These are phyloP conservation scores for Pundamilia nyererei DNA, from an alignment of 2,113 vertebrate species.

Conservation along the genomic window DNA sequence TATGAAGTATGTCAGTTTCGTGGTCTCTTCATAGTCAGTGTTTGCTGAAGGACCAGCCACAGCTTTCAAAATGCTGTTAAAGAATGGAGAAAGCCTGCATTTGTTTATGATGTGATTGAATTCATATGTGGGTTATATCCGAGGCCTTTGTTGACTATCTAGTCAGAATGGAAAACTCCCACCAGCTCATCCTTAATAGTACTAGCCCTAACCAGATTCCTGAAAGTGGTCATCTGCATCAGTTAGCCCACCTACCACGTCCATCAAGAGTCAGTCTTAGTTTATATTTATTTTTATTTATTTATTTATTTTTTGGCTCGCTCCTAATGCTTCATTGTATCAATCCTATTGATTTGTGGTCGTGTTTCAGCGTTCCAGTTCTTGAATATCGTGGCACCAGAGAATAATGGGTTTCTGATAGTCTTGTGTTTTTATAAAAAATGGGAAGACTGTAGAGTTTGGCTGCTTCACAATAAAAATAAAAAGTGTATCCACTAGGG, in stretches of 20 bases:
- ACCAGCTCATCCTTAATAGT: not conserved
- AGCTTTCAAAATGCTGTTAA: not conserved
- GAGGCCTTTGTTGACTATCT: not conserved
- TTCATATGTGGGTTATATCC: rapidly evolving
- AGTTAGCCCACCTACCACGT: not conserved
- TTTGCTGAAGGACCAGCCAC: not conserved
- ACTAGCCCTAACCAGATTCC: not conserved
- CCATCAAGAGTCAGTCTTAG: not conserved
- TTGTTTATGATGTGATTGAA: not conserved
- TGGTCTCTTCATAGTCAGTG: not conserved
- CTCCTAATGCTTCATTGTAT: not conserved
- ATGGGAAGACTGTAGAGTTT: not conserved
- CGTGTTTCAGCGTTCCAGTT: not conserved
- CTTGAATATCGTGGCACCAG: not conserved
- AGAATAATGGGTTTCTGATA: not conserved
- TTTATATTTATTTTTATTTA: not conserved
- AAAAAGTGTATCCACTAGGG: rapidly evolving
- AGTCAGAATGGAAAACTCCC: not conserved
- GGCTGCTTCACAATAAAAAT: not conserved
- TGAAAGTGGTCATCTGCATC: not conserved
- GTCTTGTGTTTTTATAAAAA: not conserved
- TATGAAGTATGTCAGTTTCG: not conserved
- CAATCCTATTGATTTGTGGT: not conserved
- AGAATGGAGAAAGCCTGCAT: not conserved
- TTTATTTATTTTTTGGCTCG: no score